These are phyloP conservation scores for Macrophya annulata DNA, from an alignment of 2,888 invertebrate genomes.

Conservation along the genomic window DNA sequence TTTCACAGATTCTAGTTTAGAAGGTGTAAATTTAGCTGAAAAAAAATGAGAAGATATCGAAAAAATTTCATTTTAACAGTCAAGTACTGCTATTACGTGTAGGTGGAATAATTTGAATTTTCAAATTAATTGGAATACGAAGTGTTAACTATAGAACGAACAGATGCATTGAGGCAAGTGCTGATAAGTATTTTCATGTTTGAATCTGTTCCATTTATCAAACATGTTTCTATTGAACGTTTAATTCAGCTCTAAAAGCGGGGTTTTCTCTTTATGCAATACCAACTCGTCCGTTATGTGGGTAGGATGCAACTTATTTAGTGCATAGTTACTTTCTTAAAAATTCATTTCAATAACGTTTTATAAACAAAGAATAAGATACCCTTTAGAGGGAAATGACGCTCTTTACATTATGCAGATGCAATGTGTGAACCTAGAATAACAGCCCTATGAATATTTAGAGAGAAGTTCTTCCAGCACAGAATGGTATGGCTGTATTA, in stretches of 20 bases:
- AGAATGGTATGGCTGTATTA: slow-evolving; percentile 2
- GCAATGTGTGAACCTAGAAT: slow-evolving; percentile 17
- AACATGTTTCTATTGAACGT: neutral
- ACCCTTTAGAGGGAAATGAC: neutral
- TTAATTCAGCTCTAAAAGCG: neutral
- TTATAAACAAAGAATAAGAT: neutral
- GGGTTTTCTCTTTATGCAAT: neutral
- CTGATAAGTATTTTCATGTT: neutral
- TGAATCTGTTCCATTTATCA: slow-evolving; percentile 3
- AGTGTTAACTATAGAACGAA: slow-evolving; percentile 8
- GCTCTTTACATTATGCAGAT: slow-evolving; percentile 16
- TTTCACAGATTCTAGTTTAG: neutral
- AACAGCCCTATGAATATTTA: slow-evolving; percentile 33
- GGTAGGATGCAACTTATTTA: neutral
- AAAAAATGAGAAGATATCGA: neutral
- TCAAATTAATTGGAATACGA: slow-evolving; percentile 6
- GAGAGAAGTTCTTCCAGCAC: neutral
- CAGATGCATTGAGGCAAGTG: slow-evolving; percentile 18
- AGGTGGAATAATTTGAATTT: slow-evolving; percentile 4
- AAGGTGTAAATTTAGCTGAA: neutral
- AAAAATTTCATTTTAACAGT: slow-evolving; percentile 22
- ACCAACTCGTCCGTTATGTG: neutral
- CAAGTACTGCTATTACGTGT: neutral
- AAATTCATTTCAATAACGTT: neutral
- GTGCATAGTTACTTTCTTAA: neutral